Evolutionary conservation across 2,113 vertebrate genomes (phyloP).

Genomic region (Saiga tatarica): DNA sequence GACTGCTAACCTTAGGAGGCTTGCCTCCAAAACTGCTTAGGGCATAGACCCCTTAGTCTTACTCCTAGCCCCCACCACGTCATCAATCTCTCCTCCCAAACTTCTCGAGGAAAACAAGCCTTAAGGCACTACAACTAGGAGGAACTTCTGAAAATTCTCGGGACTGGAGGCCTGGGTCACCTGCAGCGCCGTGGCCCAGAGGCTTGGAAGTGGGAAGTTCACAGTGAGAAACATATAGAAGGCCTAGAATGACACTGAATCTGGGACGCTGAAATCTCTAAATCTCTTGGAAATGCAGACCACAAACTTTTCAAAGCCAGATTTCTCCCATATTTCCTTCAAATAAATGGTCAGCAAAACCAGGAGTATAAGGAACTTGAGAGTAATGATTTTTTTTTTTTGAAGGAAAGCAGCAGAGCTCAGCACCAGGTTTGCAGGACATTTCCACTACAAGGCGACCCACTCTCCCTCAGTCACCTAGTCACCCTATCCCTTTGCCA

Average conservation of each 20-base stretch:
- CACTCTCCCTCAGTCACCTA: slow-evolving; percentile 42
- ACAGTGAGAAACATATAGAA: background rate
- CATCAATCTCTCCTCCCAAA: background rate
- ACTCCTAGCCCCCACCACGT: background rate
- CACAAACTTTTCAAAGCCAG: background rate
- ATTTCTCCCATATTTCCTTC: background rate
- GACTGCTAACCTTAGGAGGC: background rate
- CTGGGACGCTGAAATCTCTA: background rate
- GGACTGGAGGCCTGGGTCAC: background rate
- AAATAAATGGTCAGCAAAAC: background rate
- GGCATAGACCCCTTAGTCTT: background rate
- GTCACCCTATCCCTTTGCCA: slow-evolving; percentile 35
- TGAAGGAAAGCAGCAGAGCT: background rate
- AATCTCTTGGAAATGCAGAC: background rate
- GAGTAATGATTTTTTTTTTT: background rate
- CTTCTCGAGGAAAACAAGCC: background rate
- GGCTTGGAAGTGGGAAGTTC: background rate
- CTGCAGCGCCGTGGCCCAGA: no score
- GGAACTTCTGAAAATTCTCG: background rate
- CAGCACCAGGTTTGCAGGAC: background rate
- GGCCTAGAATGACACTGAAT: background rate
- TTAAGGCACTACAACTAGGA: background rate
- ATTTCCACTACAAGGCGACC: background rate
- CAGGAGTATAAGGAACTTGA: background rate
- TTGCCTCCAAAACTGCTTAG: rapidly evolving